Percentiles rank a stretch among this genome's conserved stretches.
Conservation (phyloP, 1,140 invertebrate genomes). For the Drosophila bifasciata region DNA sequence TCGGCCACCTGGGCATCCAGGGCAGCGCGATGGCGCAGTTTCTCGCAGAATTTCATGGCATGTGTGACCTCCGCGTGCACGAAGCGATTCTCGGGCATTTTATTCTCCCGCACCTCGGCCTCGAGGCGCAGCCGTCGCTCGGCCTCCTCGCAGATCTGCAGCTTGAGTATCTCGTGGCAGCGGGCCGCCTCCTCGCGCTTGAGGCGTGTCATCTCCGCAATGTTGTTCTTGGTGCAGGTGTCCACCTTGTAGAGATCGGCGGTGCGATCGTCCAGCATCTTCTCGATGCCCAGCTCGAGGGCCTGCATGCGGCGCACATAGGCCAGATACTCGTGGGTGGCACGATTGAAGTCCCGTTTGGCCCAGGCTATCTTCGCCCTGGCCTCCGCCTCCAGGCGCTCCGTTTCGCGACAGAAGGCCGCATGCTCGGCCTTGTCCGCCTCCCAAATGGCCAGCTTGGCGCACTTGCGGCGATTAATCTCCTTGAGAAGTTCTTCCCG, state of each 20-base stretch:
- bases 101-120: conserved; percentile 60
- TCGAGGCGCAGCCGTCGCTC: conserved; percentile 57
- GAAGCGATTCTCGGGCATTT: conserved; percentile 75
- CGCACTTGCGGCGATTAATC: conserved; percentile 50
- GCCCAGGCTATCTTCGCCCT: conserved; percentile 17
- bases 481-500: conserved; percentile 61
- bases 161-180: conserved; percentile 54
- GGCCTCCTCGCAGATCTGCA: conserved; percentile 70
- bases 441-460: conserved; percentile 31
- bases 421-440: conserved; percentile 57
- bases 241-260: conserved; percentile 70
- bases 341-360: conserved; percentile 51
- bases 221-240: conserved; percentile 68
- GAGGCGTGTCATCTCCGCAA: conserved; percentile 33
- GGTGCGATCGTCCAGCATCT: conserved; percentile 67
- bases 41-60: conserved; percentile 35
- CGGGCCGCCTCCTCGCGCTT: conserved; percentile 53
- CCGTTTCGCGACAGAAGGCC: conserved; percentile 54
- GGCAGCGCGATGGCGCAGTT: conserved; percentile 42
- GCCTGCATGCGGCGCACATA: conserved; percentile 67
- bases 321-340: conserved; percentile 69
- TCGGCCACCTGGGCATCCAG: conserved; percentile 67
- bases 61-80: conserved; percentile 60
- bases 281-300: conserved; percentile 62
- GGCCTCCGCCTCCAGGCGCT: conserved; percentile 56